Evolutionary conservation across 1,140 invertebrate species (phyloP).

Genomic region (Leguminivora glycinivorella): DNA sequence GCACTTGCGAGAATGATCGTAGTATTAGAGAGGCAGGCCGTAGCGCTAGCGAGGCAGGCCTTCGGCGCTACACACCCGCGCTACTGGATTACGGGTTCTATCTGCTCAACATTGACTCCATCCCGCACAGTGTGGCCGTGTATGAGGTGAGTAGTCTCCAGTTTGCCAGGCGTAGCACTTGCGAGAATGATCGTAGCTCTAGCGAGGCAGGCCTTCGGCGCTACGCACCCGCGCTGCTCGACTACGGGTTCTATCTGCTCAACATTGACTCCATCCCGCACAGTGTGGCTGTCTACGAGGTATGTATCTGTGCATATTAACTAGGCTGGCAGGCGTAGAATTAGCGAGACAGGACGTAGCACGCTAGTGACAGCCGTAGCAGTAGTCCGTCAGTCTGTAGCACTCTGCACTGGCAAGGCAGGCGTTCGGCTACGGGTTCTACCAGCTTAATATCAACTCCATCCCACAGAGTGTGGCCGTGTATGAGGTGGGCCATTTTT

Average conservation of each 20-base stretch:
- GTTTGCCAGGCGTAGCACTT: background rate
- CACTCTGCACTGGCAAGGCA: background rate
- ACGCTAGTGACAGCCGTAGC: no score
- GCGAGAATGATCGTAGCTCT: background rate
- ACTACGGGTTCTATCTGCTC: constrained; percentile 94
- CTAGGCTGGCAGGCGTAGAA: background rate
- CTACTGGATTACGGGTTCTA: no score
- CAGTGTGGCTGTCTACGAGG: constrained; percentile 91
- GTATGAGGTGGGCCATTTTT: constrained; percentile 91
- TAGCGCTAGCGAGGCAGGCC: background rate
- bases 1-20: background rate
- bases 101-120: background rate
- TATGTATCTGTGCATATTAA: constrained; percentile 51
- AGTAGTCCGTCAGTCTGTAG: no score
- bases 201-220: background rate
- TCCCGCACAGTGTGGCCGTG: background rate
- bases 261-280: constrained; percentile 91
- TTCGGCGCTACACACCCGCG: background rate
- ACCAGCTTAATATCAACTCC: constrained; percentile 91
- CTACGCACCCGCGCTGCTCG: constrained; percentile 83
- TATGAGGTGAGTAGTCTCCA: background rate
- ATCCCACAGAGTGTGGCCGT: constrained; percentile 89
- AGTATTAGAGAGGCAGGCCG: background rate
- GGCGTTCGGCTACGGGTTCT: constrained; percentile 86
- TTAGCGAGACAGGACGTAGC: background rate